Conservation (phyloP, 2,113 vertebrate species). For the Eidolon helvum region DNA sequence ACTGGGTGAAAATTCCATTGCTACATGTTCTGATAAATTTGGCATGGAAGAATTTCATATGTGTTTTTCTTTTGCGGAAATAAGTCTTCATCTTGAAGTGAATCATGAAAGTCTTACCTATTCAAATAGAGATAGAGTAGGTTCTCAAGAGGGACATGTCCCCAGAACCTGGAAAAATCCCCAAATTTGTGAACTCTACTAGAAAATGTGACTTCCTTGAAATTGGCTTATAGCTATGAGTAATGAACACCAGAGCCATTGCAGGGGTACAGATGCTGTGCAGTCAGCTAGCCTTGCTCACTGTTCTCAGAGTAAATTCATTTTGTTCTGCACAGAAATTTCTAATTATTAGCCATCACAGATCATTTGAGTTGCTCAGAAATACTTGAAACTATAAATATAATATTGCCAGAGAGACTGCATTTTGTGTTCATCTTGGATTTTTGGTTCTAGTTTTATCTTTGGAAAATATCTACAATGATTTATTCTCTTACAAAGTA, state of each 20-base stretch:
- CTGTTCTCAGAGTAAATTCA: background rate
- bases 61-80: conserved; percentile 7
- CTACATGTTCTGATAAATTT: background rate
- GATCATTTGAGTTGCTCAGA: conserved; percentile 32
- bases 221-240: background rate
- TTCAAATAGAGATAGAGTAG: background rate
- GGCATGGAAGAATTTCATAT: conserved; percentile 1
- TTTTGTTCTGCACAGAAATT: background rate
- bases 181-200: conserved; percentile 4
- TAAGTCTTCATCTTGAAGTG: background rate
- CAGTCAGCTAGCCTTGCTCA: background rate
- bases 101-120: background rate
- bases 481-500: background rate
- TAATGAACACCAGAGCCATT: background rate
- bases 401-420: background rate
- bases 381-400: conserved; percentile 27
- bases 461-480: background rate
- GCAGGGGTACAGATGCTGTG: background rate
- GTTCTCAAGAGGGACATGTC: background rate
- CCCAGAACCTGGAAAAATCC: background rate
- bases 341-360: background rate
- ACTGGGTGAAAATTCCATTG: background rate
- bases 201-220: conserved; percentile 1
- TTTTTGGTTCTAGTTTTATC: conserved; percentile 2
- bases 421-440: background rate